phyloP scores from a whole-genome alignment of 35 echinoderm and acorn worm species.

The Heliocidaris tuberculata region DNA sequence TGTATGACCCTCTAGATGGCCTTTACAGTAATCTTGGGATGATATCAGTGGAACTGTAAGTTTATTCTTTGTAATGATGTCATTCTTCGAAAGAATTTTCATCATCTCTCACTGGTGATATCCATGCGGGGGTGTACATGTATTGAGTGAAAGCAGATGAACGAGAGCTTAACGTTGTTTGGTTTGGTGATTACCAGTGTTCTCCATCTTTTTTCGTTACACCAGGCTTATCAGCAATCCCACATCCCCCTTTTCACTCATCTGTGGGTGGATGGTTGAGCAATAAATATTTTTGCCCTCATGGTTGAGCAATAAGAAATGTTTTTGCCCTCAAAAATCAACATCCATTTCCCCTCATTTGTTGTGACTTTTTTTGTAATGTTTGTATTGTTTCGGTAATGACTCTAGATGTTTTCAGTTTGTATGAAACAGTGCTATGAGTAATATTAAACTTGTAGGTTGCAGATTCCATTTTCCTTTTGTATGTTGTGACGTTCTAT shows the following conservation, averaged over 20 bases:
- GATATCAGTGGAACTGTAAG: background rate
- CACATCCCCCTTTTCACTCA: background rate
- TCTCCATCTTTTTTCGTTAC: background rate
- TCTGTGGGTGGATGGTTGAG: background rate
- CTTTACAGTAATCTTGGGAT: background rate
- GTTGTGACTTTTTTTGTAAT: background rate
- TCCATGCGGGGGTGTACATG: background rate
- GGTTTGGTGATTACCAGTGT: background rate
- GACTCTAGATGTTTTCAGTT: background rate
- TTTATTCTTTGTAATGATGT: background rate
- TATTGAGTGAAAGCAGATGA: background rate
- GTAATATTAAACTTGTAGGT: background rate
- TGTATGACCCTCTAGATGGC: background rate
- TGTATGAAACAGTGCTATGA: background rate
- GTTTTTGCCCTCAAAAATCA: too few relatives aligned
- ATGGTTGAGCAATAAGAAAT: background rate
- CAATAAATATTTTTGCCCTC: background rate
- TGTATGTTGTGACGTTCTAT: background rate
- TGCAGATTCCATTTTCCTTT: too few relatives aligned
- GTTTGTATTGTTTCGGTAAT: background rate
- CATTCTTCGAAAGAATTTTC: background rate
- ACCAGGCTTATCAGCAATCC: background rate
- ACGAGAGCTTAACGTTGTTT: background rate
- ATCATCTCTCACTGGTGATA: background rate
- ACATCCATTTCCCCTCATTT: background rate